A percentile compares a stretch with the other conserved stretches of the same genome.
phyloP scores from a whole-genome alignment of 1,140 invertebrate species.

The Calephelis virginiensis region DNA sequence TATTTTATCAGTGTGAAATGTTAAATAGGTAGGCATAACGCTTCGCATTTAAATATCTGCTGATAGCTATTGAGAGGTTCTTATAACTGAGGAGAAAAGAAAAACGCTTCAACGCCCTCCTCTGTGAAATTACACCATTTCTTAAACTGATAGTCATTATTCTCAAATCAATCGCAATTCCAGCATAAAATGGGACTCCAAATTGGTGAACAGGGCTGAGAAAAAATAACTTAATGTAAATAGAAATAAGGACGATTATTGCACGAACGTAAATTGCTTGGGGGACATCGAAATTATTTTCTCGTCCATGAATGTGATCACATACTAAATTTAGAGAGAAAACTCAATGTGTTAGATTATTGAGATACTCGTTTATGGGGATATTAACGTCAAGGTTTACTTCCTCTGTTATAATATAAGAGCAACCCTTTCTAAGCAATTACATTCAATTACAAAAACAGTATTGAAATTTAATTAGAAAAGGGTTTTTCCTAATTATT shows the following conservation, averaged over 20 bases:
- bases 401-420: not conserved
- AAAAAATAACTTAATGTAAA: conserved; percentile 31
- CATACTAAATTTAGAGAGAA: conserved; percentile 32
- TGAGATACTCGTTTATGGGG: conserved; percentile 9
- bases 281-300: conserved; percentile 37
- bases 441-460: not conserved
- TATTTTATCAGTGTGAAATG: no score
- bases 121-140: conserved; percentile 43
- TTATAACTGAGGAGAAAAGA: conserved; percentile 31
- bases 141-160: conserved; percentile 45
- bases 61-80: conserved; percentile 47
- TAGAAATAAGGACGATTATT: conserved; percentile 22
- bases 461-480: no score
- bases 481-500: no score
- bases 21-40: no score
- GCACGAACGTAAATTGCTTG: conserved; percentile 9
- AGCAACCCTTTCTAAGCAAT: not conserved
- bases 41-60: conserved; percentile 7
- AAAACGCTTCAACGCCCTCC: conserved; percentile 38
- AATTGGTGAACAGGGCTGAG: conserved; percentile 9
- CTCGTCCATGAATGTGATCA: conserved; percentile 34
- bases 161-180: conserved; percentile 44
- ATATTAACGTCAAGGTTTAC: conserved; percentile 9
- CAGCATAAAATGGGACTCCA: conserved; percentile 30
- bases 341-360: conserved; percentile 26